Evolutionary conservation across 2,113 vertebrate genomes (phyloP).

Genomic region (Noctilio leporinus): DNA sequence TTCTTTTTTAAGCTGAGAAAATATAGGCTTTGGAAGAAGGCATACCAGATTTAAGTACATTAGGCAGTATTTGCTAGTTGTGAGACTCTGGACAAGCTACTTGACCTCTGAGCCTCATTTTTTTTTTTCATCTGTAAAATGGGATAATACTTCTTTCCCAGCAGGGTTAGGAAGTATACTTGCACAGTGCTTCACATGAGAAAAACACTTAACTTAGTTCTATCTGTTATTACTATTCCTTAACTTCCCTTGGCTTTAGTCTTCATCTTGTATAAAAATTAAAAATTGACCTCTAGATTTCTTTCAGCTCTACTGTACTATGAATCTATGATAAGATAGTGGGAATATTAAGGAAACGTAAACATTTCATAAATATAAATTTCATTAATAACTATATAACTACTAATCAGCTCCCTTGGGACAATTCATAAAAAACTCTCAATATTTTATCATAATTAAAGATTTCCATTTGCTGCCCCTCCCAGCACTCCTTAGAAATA

Average conservation of each 20-base stretch:
- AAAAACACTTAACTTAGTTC: not conserved
- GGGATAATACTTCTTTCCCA: not conserved
- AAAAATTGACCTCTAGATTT: not conserved
- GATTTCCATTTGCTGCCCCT: not conserved
- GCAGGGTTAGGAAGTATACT: not conserved
- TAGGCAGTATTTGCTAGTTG: not conserved
- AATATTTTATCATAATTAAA: not conserved
- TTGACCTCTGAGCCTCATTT: not conserved
- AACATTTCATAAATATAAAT: not conserved
- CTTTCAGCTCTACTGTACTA: not conserved
- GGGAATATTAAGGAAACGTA: not conserved
- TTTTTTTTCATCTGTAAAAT: not conserved
- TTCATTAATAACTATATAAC: not conserved
- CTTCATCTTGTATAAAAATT: not conserved
- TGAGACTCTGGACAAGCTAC: not conserved
- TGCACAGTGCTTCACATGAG: not conserved
- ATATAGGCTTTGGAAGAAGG: not conserved
- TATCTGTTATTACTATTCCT: not conserved
- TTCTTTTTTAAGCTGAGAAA: not conserved
- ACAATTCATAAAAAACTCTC: not conserved
- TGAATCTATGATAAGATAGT: not conserved
- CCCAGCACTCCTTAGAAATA: not conserved
- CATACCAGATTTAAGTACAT: not conserved
- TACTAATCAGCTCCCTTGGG: not conserved
- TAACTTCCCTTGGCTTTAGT: not conserved